Base-by-base conservation (phyloP, 1,140 invertebrate genomes). In the Macrosteles quadrilineatus region DNA sequence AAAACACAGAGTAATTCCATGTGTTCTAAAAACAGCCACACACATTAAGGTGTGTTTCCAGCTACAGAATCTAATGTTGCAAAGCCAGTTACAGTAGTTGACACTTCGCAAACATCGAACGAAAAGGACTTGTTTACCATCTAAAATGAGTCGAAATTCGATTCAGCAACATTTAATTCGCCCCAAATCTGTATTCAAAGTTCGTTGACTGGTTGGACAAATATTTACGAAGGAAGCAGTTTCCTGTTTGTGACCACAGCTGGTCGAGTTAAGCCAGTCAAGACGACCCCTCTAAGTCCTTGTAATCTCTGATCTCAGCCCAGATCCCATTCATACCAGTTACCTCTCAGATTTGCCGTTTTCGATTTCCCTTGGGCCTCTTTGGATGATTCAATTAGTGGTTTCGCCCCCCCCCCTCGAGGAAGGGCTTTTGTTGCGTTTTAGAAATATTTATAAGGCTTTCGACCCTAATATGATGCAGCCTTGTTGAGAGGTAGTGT, bases 301-400 rank as follows among this genome's bases (percentile, higher is more conserved):
- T 50, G 47, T 50, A 50, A 50, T 50, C 47, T 50, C n/a, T 21
- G 14, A 50, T 50, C 47, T 50, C 32, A 14, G 47, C 2, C 47
- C 47, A 6, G 47, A 19, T 21, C 21, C 21, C 47, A 19, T 21
- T 50, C 47, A 17, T 50, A n/a, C n/a, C n/a, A n/a, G 14, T 19
- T 50, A 19, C 14, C 21, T 4, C 47, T 50, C 14, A 19, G 47
- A 21, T 50, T 50, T 19, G 14, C 47, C 21, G 47, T 50, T 50
- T 50, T 50, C 47, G 47, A 50, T 50, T 50, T 50, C 47, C 47
- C 47, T 50, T 19, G 47, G n/a, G 47, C 47, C 47, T 50, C 47
- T 50, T 50, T 50, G 47, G 47, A 50, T 50, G 21, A 50, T 50
- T 50, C 47, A 50, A 50, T 50, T 50, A 50, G 47, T 19, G 47